These are phyloP conservation scores for Tribolium madens DNA, from an alignment of 1,140 invertebrate genomes.

Conservation along the genomic window DNA sequence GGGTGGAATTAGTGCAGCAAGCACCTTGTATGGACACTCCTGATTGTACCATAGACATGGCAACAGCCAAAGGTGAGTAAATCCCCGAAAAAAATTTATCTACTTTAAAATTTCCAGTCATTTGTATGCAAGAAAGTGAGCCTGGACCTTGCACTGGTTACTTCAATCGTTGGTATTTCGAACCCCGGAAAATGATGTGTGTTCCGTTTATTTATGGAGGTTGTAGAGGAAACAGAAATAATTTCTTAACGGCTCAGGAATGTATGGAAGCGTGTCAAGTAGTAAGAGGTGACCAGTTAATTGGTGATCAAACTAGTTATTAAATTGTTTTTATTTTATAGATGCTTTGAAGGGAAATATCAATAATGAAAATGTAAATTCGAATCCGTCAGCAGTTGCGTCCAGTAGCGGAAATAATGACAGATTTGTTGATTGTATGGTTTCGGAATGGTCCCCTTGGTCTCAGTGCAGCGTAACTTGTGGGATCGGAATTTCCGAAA, in stretches of 20 bases:
- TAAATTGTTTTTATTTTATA: slow-evolving; percentile 39
- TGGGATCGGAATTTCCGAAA: slow-evolving; percentile 72
- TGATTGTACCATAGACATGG: slow-evolving; percentile 78
- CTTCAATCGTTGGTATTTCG: slow-evolving; percentile 87
- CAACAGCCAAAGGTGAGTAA: slow-evolving; percentile 76
- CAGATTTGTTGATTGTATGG: slow-evolving; percentile 72
- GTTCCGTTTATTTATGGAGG: slow-evolving; percentile 88
- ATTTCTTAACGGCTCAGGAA: slow-evolving; percentile 83
- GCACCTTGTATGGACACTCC: slow-evolving; percentile 73
- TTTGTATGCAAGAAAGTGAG: slow-evolving; percentile 81
- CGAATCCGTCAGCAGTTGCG: background rate
- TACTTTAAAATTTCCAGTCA: slow-evolving; percentile 69
- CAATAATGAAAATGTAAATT: slow-evolving; percentile 1
- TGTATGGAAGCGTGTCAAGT: slow-evolving; percentile 80
- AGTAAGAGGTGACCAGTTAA: slow-evolving; percentile 68
- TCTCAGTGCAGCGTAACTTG: slow-evolving; percentile 79
- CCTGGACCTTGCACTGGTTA: slow-evolving; percentile 85
- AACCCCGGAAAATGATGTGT: slow-evolving; percentile 79
- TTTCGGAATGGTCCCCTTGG: slow-evolving; percentile 83
- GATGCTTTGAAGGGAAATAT: slow-evolving; percentile 51
- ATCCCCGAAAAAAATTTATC: background rate
- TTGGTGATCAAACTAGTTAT: background rate
- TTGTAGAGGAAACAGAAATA: slow-evolving; percentile 90
- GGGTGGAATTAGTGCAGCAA: slow-evolving; percentile 75
- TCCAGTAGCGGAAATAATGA: background rate